Percentiles rank a stretch among this genome's conserved stretches.
Conservation (phyloP, 2,888 invertebrate species). For the Byasa hedistus region DNA sequence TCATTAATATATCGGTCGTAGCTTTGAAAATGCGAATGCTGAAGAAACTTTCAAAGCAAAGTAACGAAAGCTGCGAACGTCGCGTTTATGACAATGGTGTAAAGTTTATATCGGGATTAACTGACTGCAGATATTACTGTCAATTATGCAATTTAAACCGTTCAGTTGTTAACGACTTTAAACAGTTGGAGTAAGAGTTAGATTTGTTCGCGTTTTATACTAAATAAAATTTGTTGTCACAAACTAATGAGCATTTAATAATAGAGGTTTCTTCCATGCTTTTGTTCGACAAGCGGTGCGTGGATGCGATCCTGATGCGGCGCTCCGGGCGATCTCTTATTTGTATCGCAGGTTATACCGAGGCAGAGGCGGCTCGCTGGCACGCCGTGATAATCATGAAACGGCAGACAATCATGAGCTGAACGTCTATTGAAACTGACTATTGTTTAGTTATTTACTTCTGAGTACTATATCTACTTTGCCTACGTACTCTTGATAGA, state of each 20-base stretch:
- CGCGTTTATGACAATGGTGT: conserved; percentile 17
- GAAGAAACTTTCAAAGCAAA: conserved; percentile 30
- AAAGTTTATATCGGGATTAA: conserved; percentile 31
- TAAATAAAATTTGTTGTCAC: conserved; percentile 46
- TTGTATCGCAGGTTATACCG: conserved; percentile 47
- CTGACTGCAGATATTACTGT: conserved; percentile 35
- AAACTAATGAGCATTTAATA: conserved; percentile 72
- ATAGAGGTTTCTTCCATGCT: conserved; percentile 51
- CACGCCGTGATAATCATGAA: too few relatives aligned
- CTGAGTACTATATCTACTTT: too few relatives aligned
- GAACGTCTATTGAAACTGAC: too few relatives aligned
- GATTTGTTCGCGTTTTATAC: conserved; percentile 28
- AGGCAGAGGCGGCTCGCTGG: conserved; percentile 29
- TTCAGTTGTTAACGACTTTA: conserved; percentile 31
- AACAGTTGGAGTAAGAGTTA: conserved; percentile 25
- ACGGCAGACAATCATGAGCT: too few relatives aligned
- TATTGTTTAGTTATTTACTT: too few relatives aligned
- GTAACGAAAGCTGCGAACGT: conserved; percentile 12
- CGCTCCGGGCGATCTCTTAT: conserved; percentile 63
- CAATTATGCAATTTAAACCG: conserved; percentile 35
- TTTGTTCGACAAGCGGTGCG: conserved; percentile 46
- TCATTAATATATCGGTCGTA: conserved; percentile 52
- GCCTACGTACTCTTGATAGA: too few relatives aligned
- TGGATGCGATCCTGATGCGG: conserved; percentile 56
- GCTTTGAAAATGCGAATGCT: conserved; percentile 42